These are phyloP conservation scores for Aradophagus sp. DNA, from an alignment of 1,140 invertebrate species.

Conservation along the genomic window DNA sequence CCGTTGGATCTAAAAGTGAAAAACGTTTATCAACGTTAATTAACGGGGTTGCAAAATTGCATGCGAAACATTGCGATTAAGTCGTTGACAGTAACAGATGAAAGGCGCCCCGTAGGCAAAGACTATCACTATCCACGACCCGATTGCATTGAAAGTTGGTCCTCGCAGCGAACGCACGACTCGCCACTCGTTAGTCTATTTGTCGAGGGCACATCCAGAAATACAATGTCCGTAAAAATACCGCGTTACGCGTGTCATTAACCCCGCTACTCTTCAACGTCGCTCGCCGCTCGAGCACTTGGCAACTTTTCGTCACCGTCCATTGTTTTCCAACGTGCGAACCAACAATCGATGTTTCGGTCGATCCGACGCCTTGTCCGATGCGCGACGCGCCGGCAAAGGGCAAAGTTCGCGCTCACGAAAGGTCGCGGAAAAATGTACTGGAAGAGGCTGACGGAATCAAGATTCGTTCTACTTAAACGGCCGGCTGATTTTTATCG, in stretches of 20 bases:
- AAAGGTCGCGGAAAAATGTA: not conserved
- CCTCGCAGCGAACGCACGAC: slow-evolving; percentile 5
- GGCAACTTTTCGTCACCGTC: not conserved
- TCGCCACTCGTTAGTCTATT: slow-evolving; percentile 22
- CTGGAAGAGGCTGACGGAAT: slow-evolving; percentile 23
- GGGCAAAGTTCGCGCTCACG: too few relatives aligned
- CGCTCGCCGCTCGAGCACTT: not conserved
- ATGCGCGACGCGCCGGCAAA: too few relatives aligned
- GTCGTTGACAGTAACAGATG: too few relatives aligned
- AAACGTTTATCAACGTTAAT: too few relatives aligned
- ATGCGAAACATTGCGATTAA: too few relatives aligned
- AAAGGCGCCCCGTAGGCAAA: too few relatives aligned
- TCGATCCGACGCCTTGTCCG: too few relatives aligned
- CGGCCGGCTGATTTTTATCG: slow-evolving; percentile 6
- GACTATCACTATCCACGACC: slow-evolving; percentile 5
- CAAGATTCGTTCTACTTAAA: slow-evolving; percentile 25
- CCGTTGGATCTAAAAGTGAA: too few relatives aligned
- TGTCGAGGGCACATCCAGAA: slow-evolving; percentile 40
- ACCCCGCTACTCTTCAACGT: slow-evolving; percentile 15
- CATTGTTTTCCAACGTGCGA: too few relatives aligned
- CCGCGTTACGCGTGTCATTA: slow-evolving; percentile 34
- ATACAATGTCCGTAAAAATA: slow-evolving; percentile 49
- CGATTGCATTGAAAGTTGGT: slow-evolving; percentile 12
- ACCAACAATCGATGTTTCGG: too few relatives aligned
- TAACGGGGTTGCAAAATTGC: too few relatives aligned